Conservation (phyloP, 2,888 invertebrate species). For the Sialis lutaria region DNA sequence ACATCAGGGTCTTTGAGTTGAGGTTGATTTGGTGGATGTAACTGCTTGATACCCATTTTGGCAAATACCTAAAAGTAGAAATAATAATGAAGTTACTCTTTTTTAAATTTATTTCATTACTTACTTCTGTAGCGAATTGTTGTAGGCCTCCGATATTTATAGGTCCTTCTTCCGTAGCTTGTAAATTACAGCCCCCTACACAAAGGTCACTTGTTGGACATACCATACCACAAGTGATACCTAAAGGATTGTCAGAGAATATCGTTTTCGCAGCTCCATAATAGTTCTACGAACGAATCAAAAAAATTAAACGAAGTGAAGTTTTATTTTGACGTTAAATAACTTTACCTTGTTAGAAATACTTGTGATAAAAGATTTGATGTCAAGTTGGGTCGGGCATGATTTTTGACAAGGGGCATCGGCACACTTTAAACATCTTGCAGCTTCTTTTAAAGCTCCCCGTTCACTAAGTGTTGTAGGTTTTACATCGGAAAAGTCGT, state of each 20-base stretch:
- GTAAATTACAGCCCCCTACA: slow-evolving; percentile 93
- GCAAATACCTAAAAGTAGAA: slow-evolving; percentile 55
- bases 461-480: slow-evolving; percentile 94
- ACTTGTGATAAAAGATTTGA: slow-evolving; percentile 92
- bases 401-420: slow-evolving; percentile 98
- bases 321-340: not conserved
- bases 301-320: not conserved
- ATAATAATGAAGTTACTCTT: slow-evolving; percentile 1
- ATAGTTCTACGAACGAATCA: slow-evolving; percentile 53
- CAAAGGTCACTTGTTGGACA: slow-evolving; percentile 97
- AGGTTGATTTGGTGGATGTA: slow-evolving; percentile 52
- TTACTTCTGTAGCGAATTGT: slow-evolving; percentile 89
- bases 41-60: slow-evolving; percentile 83
- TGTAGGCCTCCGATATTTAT: slow-evolving; percentile 98
- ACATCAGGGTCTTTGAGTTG: slow-evolving; percentile 36
- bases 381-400: slow-evolving; percentile 93
- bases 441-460: slow-evolving; percentile 79
- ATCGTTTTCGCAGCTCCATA: slow-evolving; percentile 95
- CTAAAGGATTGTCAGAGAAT: slow-evolving; percentile 92
- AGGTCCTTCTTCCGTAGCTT: slow-evolving; percentile 91
- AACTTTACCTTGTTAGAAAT: slow-evolving; percentile 76
- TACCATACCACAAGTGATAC: slow-evolving; percentile 93
- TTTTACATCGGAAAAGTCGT: slow-evolving; percentile 94
- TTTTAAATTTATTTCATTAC: slow-evolving; percentile 10
- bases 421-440: slow-evolving; percentile 77